These are phyloP conservation scores for Riparia riparia DNA, from an alignment of 2,113 vertebrate species.

Conservation along the genomic window DNA sequence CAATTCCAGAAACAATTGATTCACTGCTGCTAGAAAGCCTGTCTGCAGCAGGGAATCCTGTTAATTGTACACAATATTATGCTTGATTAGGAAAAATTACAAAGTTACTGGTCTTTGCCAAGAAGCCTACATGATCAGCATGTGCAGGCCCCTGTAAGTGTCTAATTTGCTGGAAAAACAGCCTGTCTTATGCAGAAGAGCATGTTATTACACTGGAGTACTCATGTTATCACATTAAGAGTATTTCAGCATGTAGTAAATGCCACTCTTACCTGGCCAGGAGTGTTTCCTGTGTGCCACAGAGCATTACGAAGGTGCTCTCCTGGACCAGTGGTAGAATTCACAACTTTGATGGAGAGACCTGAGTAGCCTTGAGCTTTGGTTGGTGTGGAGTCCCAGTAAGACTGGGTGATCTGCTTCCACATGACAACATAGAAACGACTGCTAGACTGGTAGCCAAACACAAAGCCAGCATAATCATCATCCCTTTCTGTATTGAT, in stretches of 20 bases:
- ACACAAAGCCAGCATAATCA: constrained; percentile 97
- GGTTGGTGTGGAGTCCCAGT: constrained; percentile 93
- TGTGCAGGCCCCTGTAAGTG: not conserved
- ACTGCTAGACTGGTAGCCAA: constrained; percentile 97
- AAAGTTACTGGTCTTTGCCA: not conserved
- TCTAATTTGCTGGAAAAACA: not conserved
- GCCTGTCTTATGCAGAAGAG: not conserved
- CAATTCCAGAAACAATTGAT: not conserved
- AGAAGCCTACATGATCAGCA: not conserved
- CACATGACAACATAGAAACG: constrained; percentile 99
- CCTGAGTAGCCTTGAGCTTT: constrained; percentile 96
- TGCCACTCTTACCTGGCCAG: constrained; percentile 85
- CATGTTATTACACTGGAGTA: not conserved
- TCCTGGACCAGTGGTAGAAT: constrained; percentile 97
- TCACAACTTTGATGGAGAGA: constrained; percentile 96
- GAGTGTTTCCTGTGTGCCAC: constrained; percentile 97
- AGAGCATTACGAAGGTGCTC: constrained; percentile 97
- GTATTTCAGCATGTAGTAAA: not conserved
- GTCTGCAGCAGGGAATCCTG: not conserved
- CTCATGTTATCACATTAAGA: not conserved
- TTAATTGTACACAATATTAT: not conserved
- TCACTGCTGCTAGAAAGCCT: not conserved
- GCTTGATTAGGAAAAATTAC: not conserved
- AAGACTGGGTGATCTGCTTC: constrained; percentile 98
- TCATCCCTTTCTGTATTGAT: constrained; percentile 98